phyloP scores from a whole-genome alignment of 2,797 vertebrate genomes.

The Sebastes vulpes region DNA sequence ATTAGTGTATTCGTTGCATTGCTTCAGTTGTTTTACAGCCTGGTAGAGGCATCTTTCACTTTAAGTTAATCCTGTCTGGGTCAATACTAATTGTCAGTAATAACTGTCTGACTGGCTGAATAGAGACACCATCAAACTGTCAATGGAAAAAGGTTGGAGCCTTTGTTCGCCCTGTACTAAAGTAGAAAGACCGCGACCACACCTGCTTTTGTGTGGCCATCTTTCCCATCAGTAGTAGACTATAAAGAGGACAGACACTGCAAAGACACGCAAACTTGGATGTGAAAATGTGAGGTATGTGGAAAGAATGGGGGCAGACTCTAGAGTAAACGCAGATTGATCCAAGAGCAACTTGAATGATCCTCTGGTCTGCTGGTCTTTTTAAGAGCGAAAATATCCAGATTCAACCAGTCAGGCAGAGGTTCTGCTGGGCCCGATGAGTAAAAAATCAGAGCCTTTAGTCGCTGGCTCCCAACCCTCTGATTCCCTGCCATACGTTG shows the following conservation, averaged over 20 bases:
- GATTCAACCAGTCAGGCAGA: slow-evolving; percentile 52
- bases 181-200: slow-evolving; percentile 29
- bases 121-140: background rate
- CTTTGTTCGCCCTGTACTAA: background rate
- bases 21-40: background rate
- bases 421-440: slow-evolving; percentile 8
- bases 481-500: slow-evolving; percentile 40
- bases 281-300: slow-evolving; percentile 79
- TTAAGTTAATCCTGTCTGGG: background rate
- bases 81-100: too few species aligned
- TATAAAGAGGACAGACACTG: slow-evolving; percentile 21
- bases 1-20: background rate
- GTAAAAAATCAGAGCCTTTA: slow-evolving; percentile 22
- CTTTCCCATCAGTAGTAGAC: slow-evolving; percentile 33
- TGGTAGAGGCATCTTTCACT: background rate
- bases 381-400: slow-evolving; percentile 50
- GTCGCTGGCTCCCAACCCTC: background rate
- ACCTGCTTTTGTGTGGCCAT: slow-evolving; percentile 38
- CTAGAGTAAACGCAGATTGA: slow-evolving; percentile 63
- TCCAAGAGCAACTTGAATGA: slow-evolving; percentile 80
- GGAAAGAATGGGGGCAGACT: slow-evolving; percentile 75
- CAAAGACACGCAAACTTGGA: slow-evolving; percentile 50
- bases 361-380: slow-evolving; percentile 48
- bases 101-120: background rate
- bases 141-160: background rate